Percentiles rank a stretch among this genome's conserved stretches.
Evolutionary conservation across 2,797 vertebrate species (phyloP).

Genomic region (Scarus forsteni): DNA sequence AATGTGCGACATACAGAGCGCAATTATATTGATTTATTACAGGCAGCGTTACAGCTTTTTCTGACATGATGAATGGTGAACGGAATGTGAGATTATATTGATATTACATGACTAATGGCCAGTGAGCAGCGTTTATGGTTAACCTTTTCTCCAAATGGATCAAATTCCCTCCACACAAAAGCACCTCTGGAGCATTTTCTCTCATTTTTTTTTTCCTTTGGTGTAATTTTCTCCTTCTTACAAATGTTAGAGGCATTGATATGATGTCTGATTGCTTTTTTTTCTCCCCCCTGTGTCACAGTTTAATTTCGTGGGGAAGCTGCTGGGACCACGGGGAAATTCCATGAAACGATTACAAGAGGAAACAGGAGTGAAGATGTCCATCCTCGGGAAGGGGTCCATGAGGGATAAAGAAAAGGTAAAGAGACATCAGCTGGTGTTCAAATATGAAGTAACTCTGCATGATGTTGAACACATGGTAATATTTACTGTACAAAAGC

Average conservation of each 20-base stretch:
- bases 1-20: constrained; percentile 52
- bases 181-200: constrained; percentile 38
- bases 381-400: constrained; percentile 98
- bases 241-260: constrained; percentile 30
- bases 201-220: constrained; percentile 22
- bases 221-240: constrained; percentile 14
- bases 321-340: constrained; percentile 98
- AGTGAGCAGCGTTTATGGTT: constrained; percentile 40
- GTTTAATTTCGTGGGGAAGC: constrained; percentile 99
- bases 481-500: constrained; percentile 42
- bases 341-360: constrained; percentile 99
- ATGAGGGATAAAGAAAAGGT: constrained; percentile 99
- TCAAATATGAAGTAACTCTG: constrained; percentile 32
- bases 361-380: constrained; percentile 99
- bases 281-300: constrained; percentile 77
- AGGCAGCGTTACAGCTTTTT: constrained; percentile 51
- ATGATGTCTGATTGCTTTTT: constrained; percentile 39
- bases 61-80: constrained; percentile 61
- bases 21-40: constrained; percentile 72
- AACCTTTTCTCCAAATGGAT: constrained; percentile 55
- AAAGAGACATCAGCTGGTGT: constrained; percentile 59
- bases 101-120: constrained; percentile 62
- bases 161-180: constrained; percentile 42
- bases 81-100: constrained; percentile 66
- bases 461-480: constrained; percentile 29